Conservation (phyloP, 2,888 invertebrate species). For the Zygaena filipendulae region DNA sequence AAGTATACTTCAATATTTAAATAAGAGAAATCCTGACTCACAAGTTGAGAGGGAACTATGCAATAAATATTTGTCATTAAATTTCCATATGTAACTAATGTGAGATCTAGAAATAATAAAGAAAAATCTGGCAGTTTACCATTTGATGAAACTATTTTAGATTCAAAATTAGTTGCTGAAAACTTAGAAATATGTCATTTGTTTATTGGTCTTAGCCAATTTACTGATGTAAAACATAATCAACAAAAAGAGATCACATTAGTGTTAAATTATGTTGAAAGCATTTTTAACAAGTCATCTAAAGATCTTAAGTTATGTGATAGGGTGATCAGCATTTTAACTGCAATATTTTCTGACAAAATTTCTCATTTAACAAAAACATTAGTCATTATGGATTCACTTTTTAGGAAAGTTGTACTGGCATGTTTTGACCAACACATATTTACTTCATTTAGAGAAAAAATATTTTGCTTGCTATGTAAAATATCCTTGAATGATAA, state of each 20-base stretch:
- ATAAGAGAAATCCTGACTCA: slow-evolving; percentile 35
- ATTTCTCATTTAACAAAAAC: slow-evolving; percentile 45
- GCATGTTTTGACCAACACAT: slow-evolving; percentile 38
- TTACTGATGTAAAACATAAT: slow-evolving; percentile 40
- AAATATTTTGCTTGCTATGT: slow-evolving; percentile 50
- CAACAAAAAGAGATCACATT: slow-evolving; percentile 37
- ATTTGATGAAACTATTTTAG: slow-evolving; percentile 39
- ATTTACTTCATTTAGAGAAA: slow-evolving; percentile 33
- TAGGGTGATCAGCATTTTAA: slow-evolving; percentile 39
- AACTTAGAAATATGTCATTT: slow-evolving; percentile 50
- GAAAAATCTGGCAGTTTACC: slow-evolving; percentile 22
- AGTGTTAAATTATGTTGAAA: slow-evolving; percentile 62
- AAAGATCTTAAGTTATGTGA: too few species aligned
- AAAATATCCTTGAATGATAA: slow-evolving; percentile 51
- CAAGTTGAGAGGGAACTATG: slow-evolving; percentile 61
- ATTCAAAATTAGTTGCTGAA: slow-evolving; percentile 39
- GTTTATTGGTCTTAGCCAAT: slow-evolving; percentile 56
- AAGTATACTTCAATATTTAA: slow-evolving; percentile 41
- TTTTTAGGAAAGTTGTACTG: slow-evolving; percentile 46
- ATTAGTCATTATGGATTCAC: slow-evolving; percentile 30
- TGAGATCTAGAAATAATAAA: slow-evolving; percentile 40
- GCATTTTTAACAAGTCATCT: slow-evolving; percentile 41
- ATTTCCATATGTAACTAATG: slow-evolving; percentile 69
- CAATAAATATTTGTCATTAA: slow-evolving; percentile 62
- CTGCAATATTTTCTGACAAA: slow-evolving; percentile 40